Conservation (phyloP, 2,888 invertebrate genomes). For the Brenthis ino region DNA sequence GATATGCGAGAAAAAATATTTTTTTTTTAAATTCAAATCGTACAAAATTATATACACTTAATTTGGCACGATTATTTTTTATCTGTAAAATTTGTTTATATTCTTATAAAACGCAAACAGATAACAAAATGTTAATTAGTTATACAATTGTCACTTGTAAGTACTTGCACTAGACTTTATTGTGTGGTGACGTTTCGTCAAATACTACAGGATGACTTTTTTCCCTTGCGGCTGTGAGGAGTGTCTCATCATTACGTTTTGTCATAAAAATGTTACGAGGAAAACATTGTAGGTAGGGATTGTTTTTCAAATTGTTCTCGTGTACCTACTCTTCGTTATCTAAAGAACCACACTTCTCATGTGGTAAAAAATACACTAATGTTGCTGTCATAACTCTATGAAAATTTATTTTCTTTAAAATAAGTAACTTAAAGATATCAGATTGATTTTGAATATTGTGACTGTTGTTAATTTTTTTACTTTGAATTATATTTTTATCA, state of each 20-base stretch:
- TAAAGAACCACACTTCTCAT: constrained; percentile 13
- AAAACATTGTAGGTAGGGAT: constrained; percentile 36
- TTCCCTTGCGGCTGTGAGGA: constrained; percentile 35
- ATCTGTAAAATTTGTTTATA: no score
- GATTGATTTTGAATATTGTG: no score
- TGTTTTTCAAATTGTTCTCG: constrained; percentile 37
- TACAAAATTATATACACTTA: no score
- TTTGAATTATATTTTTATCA: neutral
- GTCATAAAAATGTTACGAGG: constrained; percentile 40
- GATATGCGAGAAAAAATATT: no score
- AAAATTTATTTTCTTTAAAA: neutral
- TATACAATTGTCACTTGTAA: constrained; percentile 27
- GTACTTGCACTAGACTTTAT: constrained; percentile 22
- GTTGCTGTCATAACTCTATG: constrained; percentile 7
- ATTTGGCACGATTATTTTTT: no score
- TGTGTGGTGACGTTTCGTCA: constrained; percentile 27
- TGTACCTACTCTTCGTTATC: constrained; percentile 32
- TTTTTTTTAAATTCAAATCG: no score
- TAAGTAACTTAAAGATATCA: no score
- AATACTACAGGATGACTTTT: constrained; percentile 28
- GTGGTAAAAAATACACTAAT: constrained; percentile 4
- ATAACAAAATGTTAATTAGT: constrained; percentile 20
- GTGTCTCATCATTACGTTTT: constrained; percentile 39
- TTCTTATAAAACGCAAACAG: neutral
- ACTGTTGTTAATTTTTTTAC: no score